Percentiles rank a stretch among this genome's conserved stretches.
phyloP scores from a whole-genome alignment of 2,113 vertebrate genomes.

The Bothrops jararaca region DNA sequence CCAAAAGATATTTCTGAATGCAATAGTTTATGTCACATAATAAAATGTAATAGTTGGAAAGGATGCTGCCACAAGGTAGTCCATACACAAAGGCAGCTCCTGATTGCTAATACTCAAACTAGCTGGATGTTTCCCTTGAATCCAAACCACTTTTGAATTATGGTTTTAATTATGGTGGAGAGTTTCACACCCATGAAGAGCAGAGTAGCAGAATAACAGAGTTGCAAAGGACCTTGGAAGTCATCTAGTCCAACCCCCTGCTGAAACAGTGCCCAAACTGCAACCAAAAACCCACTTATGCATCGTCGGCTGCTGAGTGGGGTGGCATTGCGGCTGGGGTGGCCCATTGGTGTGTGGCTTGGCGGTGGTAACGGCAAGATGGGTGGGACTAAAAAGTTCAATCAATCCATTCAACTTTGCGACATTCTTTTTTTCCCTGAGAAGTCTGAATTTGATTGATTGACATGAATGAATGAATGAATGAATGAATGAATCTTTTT shows the following conservation, averaged over 20 bases:
- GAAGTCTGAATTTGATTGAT: too few relatives aligned
- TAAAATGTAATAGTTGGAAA: neutral
- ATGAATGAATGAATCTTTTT: too few relatives aligned
- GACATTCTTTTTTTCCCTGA: too few relatives aligned
- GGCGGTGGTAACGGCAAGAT: too few relatives aligned
- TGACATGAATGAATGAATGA: too few relatives aligned
- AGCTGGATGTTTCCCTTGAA: neutral
- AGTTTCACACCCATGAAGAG: neutral
- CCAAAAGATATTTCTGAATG: neutral
- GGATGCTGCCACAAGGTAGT: neutral
- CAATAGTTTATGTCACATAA: neutral
- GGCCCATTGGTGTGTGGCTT: too few relatives aligned
- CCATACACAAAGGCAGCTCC: neutral
- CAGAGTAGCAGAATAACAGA: neutral
- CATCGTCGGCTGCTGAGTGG: too few relatives aligned
- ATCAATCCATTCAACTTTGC: too few relatives aligned
- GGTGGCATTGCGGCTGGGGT: too few relatives aligned
- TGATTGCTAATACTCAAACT: neutral
- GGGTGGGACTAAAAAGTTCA: too few relatives aligned
- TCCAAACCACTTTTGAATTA: neutral
- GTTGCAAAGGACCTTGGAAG: neutral
- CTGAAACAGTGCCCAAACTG: neutral
- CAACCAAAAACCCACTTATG: too few relatives aligned
- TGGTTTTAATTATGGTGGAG: neutral
- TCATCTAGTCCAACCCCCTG: neutral